Conservation (phyloP, 2,888 invertebrate species). For the Drosophila monieri region DNA sequence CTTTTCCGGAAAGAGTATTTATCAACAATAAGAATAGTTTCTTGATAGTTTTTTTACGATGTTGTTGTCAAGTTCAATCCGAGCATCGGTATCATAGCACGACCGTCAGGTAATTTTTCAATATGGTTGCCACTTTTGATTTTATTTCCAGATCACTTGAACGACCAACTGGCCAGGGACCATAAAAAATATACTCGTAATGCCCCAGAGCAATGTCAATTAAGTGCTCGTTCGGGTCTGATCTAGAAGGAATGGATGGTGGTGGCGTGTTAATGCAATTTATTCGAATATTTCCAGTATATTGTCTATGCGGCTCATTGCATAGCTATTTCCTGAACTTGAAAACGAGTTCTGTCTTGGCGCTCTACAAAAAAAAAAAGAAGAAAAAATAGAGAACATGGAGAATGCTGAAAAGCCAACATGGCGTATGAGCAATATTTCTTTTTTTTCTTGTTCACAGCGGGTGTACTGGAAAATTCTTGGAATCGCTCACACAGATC, state of each 20-base stretch:
- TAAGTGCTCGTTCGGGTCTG: constrained; percentile 32
- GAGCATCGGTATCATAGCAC: constrained; percentile 14
- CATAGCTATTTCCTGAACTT: constrained; percentile 74
- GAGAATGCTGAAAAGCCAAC: constrained; percentile 38
- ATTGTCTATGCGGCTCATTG: constrained; percentile 24
- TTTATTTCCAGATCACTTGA: constrained; percentile 19
- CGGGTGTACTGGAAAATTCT: constrained; percentile 52
- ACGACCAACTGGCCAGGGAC: constrained; percentile 12
- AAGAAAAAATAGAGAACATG: constrained; percentile 23
- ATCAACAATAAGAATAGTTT: background rate
- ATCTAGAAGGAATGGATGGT: constrained; percentile 54
- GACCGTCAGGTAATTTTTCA: constrained; percentile 9
- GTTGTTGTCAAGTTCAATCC: constrained; percentile 2
- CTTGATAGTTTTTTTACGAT: background rate
- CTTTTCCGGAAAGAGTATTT: background rate
- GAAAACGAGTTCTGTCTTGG: constrained; percentile 61
- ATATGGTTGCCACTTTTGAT: constrained; percentile 19
- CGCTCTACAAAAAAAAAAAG: background rate
- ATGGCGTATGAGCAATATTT: constrained; percentile 60
- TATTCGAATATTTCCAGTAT: constrained; percentile 47
- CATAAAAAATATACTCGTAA: constrained; percentile 2
- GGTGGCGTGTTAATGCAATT: constrained; percentile 47
- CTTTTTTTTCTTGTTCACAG: constrained; percentile 8
- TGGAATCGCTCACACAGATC: constrained; percentile 57
- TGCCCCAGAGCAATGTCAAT: constrained; percentile 36